Percentiles rank a stretch among this genome's conserved stretches.
phyloP scores from a whole-genome alignment of 2,113 vertebrate genomes.

The Oenanthe oenanthe region DNA sequence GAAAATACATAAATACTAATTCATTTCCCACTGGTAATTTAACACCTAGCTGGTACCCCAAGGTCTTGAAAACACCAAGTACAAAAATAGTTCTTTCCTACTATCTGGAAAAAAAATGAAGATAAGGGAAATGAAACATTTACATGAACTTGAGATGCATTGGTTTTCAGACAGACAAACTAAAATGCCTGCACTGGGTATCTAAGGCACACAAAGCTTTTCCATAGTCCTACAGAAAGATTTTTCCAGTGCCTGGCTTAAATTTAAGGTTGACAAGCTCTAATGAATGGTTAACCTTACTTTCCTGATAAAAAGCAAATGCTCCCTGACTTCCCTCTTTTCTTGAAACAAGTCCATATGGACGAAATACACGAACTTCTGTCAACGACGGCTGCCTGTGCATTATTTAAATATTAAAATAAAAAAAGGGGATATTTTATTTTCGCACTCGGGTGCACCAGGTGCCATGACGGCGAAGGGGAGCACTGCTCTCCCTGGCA shows the following conservation, averaged over 20 bases:
- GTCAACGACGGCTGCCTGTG: neutral
- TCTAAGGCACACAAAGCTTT: neutral
- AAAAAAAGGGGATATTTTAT: neutral
- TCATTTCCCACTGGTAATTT: neutral
- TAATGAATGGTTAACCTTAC: neutral
- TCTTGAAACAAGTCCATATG: neutral
- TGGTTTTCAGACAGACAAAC: neutral
- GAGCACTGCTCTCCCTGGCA: neutral
- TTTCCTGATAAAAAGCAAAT: neutral
- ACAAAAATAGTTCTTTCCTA: neutral
- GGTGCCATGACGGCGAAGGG: rapidly evolving
- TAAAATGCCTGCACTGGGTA: neutral
- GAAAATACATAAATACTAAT: slow-evolving; percentile 16
- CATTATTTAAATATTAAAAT: neutral
- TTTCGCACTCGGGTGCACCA: rapidly evolving
- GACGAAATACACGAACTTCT: neutral
- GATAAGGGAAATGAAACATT: neutral
- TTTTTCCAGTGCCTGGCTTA: neutral
- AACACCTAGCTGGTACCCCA: neutral
- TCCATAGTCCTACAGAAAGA: neutral
- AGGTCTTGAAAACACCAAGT: neutral
- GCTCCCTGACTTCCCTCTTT: neutral
- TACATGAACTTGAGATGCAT: neutral
- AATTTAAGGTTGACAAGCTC: neutral
- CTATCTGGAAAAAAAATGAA: neutral